Evolutionary conservation across 1,140 invertebrate species (phyloP).

Genomic region (Brachionus asplanchnoidis): DNA sequence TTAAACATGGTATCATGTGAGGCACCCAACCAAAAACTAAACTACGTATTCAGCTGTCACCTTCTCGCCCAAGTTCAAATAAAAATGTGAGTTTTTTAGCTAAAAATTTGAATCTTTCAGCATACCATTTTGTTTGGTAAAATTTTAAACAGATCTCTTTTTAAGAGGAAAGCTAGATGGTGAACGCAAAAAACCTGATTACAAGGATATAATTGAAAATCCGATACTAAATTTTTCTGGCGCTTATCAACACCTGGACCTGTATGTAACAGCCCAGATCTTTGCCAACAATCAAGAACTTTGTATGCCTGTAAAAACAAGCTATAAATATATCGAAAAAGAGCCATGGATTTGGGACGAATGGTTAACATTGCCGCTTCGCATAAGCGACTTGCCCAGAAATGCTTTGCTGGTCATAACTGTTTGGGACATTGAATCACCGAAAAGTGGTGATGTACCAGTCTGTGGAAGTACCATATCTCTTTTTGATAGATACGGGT

Average conservation of each 20-base stretch:
- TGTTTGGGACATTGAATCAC: conserved; percentile 31
- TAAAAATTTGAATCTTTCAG: neutral
- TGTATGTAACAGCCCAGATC: conserved; percentile 80
- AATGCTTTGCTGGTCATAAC: neutral
- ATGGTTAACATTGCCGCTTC: conserved; percentile 85
- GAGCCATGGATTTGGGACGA: conserved; percentile 88
- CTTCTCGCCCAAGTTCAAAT: conserved; percentile 36
- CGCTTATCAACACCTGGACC: conserved; percentile 70
- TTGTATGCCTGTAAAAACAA: conserved; percentile 78
- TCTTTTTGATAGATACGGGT: conserved; percentile 39
- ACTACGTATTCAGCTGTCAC: conserved; percentile 38
- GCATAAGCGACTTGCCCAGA: conserved; percentile 82
- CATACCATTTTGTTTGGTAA: neutral
- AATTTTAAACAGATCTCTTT: neutral
- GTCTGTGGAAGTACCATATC: conserved; percentile 27
- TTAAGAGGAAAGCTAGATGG: conserved; percentile 83
- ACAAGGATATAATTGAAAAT: conserved; percentile 77
- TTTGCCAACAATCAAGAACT: conserved; percentile 75
- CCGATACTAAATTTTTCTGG: conserved; percentile 86
- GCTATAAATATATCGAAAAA: conserved; percentile 85
- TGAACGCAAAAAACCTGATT: conserved; percentile 73
- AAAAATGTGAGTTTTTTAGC: conserved; percentile 18
- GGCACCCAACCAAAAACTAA: conserved; percentile 10
- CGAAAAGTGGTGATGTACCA: neutral
- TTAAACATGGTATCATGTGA: conserved; percentile 39